Evolutionary conservation across 2,797 vertebrate genomes (phyloP).

Genomic region (Oryzias sinensis): DNA sequence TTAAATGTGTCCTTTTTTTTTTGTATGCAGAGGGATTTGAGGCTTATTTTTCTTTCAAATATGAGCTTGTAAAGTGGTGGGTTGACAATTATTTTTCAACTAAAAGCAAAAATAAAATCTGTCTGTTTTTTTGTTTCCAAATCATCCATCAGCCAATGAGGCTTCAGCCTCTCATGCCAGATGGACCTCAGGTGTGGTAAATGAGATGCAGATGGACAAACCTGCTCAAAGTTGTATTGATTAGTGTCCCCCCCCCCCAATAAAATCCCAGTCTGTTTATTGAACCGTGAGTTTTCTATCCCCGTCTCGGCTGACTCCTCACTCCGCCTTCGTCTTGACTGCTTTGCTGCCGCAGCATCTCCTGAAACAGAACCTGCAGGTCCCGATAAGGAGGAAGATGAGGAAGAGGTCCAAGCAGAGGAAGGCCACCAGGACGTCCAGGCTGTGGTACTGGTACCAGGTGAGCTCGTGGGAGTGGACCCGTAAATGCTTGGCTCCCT

Average conservation of each 20-base stretch:
- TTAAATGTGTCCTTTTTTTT: no score
- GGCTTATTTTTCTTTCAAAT: conserved; percentile 13
- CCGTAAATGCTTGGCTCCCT: conserved; percentile 80
- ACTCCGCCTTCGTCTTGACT: conserved; percentile 67
- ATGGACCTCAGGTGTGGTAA: conserved; percentile 18
- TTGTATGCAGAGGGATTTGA: conserved; percentile 6
- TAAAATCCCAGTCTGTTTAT: background rate
- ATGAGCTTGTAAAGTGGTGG: conserved; percentile 1
- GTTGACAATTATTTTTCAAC: conserved; percentile 18
- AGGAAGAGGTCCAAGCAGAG: conserved; percentile 48
- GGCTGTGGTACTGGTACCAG: conserved; percentile 82
- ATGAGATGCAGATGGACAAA: conserved; percentile 14
- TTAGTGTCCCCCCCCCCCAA: no score
- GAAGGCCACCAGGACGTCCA: conserved; percentile 79
- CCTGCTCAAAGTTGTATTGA: conserved; percentile 10
- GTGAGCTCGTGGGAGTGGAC: conserved; percentile 79
- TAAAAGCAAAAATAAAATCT: conserved; percentile 47
- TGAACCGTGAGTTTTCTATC: background rate
- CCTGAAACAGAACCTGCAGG: conserved; percentile 49
- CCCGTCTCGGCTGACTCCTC: background rate
- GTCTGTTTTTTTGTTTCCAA: background rate
- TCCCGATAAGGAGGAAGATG: conserved; percentile 53
- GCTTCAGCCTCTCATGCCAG: background rate
- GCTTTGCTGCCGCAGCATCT: conserved; percentile 47
- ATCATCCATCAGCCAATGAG: conserved; percentile 24